These are phyloP conservation scores for Coluber constrictor DNA, from an alignment of 2,797 vertebrate species.

Conservation along the genomic window DNA sequence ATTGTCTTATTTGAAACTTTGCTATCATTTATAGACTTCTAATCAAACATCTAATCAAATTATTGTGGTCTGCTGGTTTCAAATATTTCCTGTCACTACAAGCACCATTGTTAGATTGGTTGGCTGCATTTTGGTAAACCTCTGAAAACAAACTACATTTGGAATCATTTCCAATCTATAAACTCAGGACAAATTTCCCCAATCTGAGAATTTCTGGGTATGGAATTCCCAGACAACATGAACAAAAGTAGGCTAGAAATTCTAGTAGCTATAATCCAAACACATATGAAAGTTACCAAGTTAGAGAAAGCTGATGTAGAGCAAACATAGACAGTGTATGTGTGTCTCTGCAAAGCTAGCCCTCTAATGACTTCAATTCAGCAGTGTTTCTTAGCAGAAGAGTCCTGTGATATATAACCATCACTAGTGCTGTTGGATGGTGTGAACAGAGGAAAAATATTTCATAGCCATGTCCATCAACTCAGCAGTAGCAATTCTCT, in stretches of 20 bases:
- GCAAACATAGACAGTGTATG: background rate
- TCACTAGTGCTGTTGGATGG: background rate
- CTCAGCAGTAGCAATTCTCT: background rate
- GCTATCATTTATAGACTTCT: background rate
- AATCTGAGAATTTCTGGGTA: background rate
- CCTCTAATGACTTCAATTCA: background rate
- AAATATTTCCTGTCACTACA: background rate
- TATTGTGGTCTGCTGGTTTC: background rate
- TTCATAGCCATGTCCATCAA: background rate
- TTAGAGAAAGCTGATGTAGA: background rate
- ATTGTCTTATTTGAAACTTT: background rate
- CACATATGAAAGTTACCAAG: background rate
- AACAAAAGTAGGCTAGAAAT: background rate
- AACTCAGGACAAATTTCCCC: background rate
- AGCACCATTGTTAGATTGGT: background rate
- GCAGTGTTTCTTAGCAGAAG: background rate
- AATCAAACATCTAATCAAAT: background rate
- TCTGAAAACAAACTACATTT: background rate
- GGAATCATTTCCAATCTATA: background rate
- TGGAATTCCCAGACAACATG: background rate
- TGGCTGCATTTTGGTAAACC: background rate
- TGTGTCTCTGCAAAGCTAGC: background rate
- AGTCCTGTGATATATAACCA: background rate
- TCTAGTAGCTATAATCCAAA: background rate
- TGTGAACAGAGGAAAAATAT: background rate